Evolutionary conservation across 2,113 vertebrate genomes (phyloP).

Genomic region (Sardina pilchardus): DNA sequence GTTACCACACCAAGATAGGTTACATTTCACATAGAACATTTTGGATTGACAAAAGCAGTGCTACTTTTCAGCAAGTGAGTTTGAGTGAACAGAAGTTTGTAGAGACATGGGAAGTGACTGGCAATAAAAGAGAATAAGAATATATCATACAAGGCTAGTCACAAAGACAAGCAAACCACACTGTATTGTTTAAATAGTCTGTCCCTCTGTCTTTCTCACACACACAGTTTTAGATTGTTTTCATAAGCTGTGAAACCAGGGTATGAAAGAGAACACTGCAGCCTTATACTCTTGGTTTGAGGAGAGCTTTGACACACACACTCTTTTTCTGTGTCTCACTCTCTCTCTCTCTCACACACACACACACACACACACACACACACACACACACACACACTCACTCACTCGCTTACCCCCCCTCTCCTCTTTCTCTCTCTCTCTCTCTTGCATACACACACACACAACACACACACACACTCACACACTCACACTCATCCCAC

Average conservation of each 20-base stretch:
- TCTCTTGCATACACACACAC: conserved; percentile 1
- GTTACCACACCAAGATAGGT: too few relatives aligned
- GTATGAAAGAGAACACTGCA: not conserved
- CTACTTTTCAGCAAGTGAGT: too few relatives aligned
- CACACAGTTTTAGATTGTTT: not conserved
- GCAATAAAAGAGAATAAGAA: too few relatives aligned
- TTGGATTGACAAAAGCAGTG: too few relatives aligned
- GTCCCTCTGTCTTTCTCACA: not conserved
- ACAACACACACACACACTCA: conserved; percentile 6
- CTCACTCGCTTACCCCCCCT: conserved; percentile 6
- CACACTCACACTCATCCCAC: conserved; percentile 34
- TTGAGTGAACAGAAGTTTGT: too few relatives aligned
- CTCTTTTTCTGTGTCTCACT: not conserved
- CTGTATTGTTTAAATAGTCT: not conserved
- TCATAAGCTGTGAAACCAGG: not conserved
- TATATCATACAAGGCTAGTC: not conserved
- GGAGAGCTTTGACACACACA: not conserved
- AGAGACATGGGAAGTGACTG: too few relatives aligned
- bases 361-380: conserved; percentile 32
- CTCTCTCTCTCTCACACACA: conserved; percentile 5
- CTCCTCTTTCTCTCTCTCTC: not conserved
- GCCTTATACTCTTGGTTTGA: not conserved
- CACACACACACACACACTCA: not conserved
- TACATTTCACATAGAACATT: too few relatives aligned
- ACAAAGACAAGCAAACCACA: not conserved